These are phyloP conservation scores for Magallana angulata DNA, from an alignment of 1,140 invertebrate genomes.

Conservation along the genomic window DNA sequence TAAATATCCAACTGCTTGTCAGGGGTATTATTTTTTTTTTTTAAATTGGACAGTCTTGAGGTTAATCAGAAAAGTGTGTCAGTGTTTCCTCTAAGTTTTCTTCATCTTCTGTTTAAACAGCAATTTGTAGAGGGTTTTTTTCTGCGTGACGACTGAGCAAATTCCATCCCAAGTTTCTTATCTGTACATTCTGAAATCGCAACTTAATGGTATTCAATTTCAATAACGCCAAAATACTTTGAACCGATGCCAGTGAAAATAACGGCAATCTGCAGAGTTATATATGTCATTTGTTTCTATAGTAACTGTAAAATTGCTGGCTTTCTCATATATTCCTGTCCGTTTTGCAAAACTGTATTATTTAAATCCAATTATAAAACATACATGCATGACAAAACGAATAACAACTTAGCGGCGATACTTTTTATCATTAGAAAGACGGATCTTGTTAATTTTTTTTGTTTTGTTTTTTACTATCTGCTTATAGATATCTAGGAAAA, in stretches of 20 bases:
- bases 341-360: background rate
- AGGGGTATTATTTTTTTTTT: no score
- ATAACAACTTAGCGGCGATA: no score
- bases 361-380: no score
- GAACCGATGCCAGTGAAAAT: conserved; percentile 33
- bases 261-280: conserved; percentile 20
- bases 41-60: background rate
- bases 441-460: background rate
- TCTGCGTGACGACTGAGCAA: conserved; percentile 21
- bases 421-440: background rate
- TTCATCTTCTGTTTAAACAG: conserved; percentile 4
- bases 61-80: background rate
- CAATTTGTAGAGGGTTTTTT: conserved; percentile 11
- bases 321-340: background rate
- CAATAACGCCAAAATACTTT: conserved; percentile 38
- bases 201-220: conserved; percentile 38
- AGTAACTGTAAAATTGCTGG: conserved; percentile 23
- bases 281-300: conserved; percentile 36
- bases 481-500: background rate
- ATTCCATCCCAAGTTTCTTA: conserved; percentile 22
- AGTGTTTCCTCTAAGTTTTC: background rate
- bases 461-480: background rate
- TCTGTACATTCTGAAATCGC: conserved; percentile 37
- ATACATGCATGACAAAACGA: no score
- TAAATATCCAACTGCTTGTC: no score